These are phyloP conservation scores for Cercopithecus petaurista DNA, from an alignment of 2,797 vertebrate species.

Conservation along the genomic window DNA sequence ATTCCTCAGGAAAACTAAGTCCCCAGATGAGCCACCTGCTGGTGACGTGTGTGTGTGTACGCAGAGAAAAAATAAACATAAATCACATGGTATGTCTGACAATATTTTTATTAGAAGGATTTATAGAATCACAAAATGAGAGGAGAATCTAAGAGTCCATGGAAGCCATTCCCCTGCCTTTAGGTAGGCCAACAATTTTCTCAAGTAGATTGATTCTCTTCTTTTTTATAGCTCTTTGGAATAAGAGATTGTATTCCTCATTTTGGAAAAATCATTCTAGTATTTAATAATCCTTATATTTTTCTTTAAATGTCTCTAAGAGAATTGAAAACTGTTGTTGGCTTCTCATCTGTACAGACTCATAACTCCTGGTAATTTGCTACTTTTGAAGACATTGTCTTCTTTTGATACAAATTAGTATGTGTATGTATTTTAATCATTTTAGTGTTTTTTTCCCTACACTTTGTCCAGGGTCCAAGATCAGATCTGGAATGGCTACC, in stretches of 20 bases:
- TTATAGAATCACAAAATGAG: background rate
- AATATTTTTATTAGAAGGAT: constrained; percentile 22
- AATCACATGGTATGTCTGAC: constrained; percentile 2
- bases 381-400: background rate
- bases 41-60: background rate
- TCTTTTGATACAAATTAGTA: background rate
- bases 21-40: background rate
- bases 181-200: background rate
- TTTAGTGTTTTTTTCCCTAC: background rate
- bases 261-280: background rate
- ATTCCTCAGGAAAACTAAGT: constrained; percentile 8
- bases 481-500: background rate
- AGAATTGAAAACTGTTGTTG: background rate
- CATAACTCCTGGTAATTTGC: background rate
- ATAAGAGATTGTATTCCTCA: background rate
- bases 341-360: background rate
- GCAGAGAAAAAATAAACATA: constrained; percentile 5
- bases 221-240: background rate
- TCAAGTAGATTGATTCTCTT: background rate
- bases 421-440: background rate
- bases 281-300: background rate
- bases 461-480: background rate
- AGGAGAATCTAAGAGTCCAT: background rate
- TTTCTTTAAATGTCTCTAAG: background rate
- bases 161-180: background rate